Percentiles rank a stretch among this genome's conserved stretches.
phyloP scores from a whole-genome alignment of 1,140 invertebrate species.

The Bombus consobrinus region DNA sequence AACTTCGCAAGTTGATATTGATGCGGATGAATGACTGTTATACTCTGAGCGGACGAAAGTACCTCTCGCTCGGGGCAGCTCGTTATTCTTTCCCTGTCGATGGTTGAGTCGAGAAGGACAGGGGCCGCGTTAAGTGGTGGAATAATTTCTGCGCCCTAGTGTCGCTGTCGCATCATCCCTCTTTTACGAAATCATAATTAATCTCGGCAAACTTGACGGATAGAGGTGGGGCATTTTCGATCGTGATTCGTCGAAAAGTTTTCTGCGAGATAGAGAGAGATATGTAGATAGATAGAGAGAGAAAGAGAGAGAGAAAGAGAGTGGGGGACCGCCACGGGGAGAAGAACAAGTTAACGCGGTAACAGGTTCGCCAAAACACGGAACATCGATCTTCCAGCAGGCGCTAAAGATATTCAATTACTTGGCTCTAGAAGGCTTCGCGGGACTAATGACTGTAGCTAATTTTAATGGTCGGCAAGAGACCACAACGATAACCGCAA shows the following conservation, averaged over 20 bases:
- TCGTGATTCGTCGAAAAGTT: conserved; percentile 65
- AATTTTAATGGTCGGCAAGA: conserved; percentile 55
- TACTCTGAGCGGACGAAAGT: not conserved
- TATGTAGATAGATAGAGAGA: not conserved
- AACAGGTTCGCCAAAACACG: conserved; percentile 26
- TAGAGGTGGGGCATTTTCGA: conserved; percentile 25
- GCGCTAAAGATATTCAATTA: conserved; percentile 70
- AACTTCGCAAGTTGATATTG: not conserved
- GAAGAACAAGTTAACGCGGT: not conserved
- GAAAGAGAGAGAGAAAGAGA: conserved; percentile 3
- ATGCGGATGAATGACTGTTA: conserved; percentile 25
- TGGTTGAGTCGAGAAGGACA: conserved; percentile 14
- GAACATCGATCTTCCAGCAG: conserved; percentile 61
- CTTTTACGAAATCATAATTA: conserved; percentile 66
- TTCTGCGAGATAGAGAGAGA: conserved; percentile 6
- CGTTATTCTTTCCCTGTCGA: conserved; percentile 50
- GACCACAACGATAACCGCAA: conserved; percentile 41
- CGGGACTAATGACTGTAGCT: conserved; percentile 42
- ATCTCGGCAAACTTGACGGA: conserved; percentile 47
- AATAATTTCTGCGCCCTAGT: conserved; percentile 54
- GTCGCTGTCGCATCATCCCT: conserved; percentile 50
- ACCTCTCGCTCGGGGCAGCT: not conserved
- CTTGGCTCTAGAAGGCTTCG: conserved; percentile 44
- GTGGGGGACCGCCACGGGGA: not conserved
- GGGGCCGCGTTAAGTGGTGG: conserved; percentile 54